Percentiles rank a stretch among this genome's conserved stretches.
These are phyloP conservation scores for Graptemys geographica DNA, from an alignment of 2,797 vertebrate species.

Conservation along the genomic window DNA sequence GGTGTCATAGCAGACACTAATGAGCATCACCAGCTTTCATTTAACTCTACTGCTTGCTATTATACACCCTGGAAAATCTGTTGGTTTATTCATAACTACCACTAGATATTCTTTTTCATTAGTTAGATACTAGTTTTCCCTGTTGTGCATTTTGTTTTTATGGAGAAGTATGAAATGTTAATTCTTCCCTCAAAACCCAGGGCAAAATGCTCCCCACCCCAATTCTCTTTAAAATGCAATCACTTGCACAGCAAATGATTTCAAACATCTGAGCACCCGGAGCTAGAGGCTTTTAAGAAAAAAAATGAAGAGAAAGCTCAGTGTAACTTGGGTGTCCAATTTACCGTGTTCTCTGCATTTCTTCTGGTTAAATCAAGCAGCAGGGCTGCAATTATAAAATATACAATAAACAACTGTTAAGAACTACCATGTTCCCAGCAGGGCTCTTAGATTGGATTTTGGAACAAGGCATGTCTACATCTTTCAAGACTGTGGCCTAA, in stretches of 20 bases:
- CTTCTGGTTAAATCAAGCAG: conserved; percentile 41
- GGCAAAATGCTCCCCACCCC: neutral
- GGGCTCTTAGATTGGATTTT: conserved; percentile 3
- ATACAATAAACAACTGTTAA: conserved; percentile 3
- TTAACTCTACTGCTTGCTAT: conserved; percentile 53
- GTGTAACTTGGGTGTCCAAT: neutral
- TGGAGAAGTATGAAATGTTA: conserved; percentile 57
- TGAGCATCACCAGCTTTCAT: conserved; percentile 51
- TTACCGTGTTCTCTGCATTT: conserved; percentile 36
- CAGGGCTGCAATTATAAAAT: conserved; percentile 39
- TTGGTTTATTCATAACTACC: conserved; percentile 64
- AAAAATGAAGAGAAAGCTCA: conserved; percentile 22
- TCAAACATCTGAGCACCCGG: conserved; percentile 44
- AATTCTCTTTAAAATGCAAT: conserved; percentile 29
- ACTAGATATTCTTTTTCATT: conserved; percentile 66
- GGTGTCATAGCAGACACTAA: conserved; percentile 59
- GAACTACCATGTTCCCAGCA: neutral
- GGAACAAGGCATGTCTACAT: neutral
- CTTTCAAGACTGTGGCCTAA: neutral
- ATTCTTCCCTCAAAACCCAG: conserved; percentile 43
- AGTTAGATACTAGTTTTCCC: conserved; percentile 48
- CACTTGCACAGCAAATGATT: neutral
- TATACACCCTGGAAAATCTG: conserved; percentile 37
- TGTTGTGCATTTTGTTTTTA: conserved; percentile 58
- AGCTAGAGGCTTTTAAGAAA: conserved; percentile 27